Base-by-base conservation (phyloP, 2,797 vertebrate species). In the Melanotaenia trifasciata region DNA sequence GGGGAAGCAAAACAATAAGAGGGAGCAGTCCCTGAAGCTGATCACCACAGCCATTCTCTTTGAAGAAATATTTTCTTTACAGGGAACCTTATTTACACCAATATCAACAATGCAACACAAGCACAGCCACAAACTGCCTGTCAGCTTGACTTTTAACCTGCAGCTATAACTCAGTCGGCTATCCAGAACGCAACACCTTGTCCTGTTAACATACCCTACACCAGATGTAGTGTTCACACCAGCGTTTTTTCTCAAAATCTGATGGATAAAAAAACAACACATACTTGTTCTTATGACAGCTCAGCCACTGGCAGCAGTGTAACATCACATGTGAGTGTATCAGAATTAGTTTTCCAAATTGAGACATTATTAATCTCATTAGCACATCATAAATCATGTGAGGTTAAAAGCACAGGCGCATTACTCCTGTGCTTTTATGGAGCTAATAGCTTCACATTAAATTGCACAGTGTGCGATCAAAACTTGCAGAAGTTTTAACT, bases 61-160 rank as follows among this genome's bases (percentile, higher is more conserved):
- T 86, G 65, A 86, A 83, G 80, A 60, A 84, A 69, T 11, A 47
- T 56, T 1, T n/a, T 33, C 88, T 78, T 54, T 69, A 70, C 74
- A 69, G 72, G 59, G 61, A 81, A 68, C 81, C 35, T 79, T 67
- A 64, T 87, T 90, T 85, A 74, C 80, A 71, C 74, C 77, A 59
- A 12, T 35, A 84, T 84, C 65, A 87, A 85, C 90, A 86, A 82
- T 16, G 63, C 72, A 56, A 14, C 45, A 16, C 64, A 26, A 81
- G 77, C 77, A 71, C 38, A 54, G 36, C 71, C 86, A 79, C 88
- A 89, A 89, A 88, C 59, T 2, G 62, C 68, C 78, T 58, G 45
- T 75, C 84, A 83, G 79, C 75, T 75, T 86, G 89, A 90, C 87
- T 70, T 88, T 83, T 88, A 83, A 91, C 87, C 90, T 72, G 58